Evolutionary conservation across 2,888 invertebrate species (phyloP).

Genomic region (Sturmia bella): DNA sequence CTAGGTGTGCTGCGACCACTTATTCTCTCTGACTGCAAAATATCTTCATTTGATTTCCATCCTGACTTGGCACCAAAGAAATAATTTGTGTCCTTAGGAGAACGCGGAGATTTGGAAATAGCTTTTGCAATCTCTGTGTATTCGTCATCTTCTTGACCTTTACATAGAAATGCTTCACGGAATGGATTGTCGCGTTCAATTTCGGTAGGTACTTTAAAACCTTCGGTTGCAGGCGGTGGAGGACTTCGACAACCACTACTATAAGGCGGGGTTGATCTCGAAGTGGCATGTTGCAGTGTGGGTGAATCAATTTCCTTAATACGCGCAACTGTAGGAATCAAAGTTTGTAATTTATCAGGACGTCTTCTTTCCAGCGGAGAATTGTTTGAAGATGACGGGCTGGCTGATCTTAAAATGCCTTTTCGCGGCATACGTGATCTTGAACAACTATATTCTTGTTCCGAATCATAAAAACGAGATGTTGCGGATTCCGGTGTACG

Average conservation of each 20-base stretch:
- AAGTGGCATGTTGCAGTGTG: constrained; percentile 75
- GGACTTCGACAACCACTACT: constrained; percentile 72
- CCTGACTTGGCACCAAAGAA: constrained; percentile 75
- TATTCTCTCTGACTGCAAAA: constrained; percentile 74
- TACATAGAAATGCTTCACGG: constrained; percentile 77
- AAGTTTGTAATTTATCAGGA: constrained; percentile 75
- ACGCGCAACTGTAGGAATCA: constrained; percentile 79
- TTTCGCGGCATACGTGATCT: constrained; percentile 76
- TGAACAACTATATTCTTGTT: constrained; percentile 77
- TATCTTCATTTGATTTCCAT: constrained; percentile 79
- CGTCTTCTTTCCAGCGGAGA: constrained; percentile 77
- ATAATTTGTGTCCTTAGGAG: constrained; percentile 75
- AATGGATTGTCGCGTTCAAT: constrained; percentile 82
- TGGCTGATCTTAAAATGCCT: constrained; percentile 80
- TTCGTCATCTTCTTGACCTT: constrained; percentile 76
- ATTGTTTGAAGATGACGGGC: constrained; percentile 78
- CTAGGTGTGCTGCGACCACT: constrained; percentile 73
- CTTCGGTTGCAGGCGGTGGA: constrained; percentile 72
- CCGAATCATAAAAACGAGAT: constrained; percentile 79
- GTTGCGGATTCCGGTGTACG: constrained; percentile 72
- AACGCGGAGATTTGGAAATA: constrained; percentile 76
- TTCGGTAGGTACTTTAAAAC: constrained; percentile 73
- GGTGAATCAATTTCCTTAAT: constrained; percentile 80
- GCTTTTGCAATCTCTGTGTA: constrained; percentile 80
- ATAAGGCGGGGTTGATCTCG: constrained; percentile 54